Evolutionary conservation across 2,888 invertebrate genomes (phyloP), one percentile per base, ranked within the genome.

Genomic region (Brachycybe producta): DNA sequence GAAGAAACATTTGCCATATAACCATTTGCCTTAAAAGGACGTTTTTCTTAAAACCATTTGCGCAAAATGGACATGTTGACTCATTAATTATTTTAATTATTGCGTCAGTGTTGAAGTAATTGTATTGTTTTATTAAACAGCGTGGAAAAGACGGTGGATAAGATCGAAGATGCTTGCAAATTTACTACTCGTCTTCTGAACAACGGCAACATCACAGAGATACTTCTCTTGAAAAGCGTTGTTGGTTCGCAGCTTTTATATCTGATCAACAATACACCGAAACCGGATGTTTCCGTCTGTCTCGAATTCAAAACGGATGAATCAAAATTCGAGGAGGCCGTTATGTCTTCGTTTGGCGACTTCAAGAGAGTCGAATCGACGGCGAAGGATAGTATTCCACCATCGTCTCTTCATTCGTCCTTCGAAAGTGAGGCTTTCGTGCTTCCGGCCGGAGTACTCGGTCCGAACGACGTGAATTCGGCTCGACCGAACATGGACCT

Each of bases 81-180:
- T n/a, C n/a, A n/a, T n/a, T n/a, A n/a, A n/a, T n/a, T n/a, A n/a
- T n/a, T n/a, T n/a, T n/a, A n/a, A n/a, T n/a, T n/a, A n/a, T n/a
- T n/a, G n/a, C n/a, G n/a, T n/a, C n/a, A n/a, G n/a, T n/a, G n/a
- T n/a, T n/a, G n/a, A 32, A 32, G n/a, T 32, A 11, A n/a, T 32
- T n/a, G 19, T 47, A 13, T 13, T 40, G 17, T 11, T 23, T 30
- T 11, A n/a, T 42, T 23, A 27, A 24, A 5, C 35, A 72, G 78
- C 53, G 78, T 90, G 49, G 87, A 84, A 60, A 86, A 85, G 64
- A 82, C 82, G 3, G 80, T 84, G 55, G 83, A 82, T 55, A 80
- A 83, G 60, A 80, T 91, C 55, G 84, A 87, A 61, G 84, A 85
- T 62, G 88, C 88, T 8, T 84, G 84, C 62, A 80, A 81, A 60